Conservation (phyloP, 2,888 invertebrate genomes). For the Heliconius ethilla region DNA sequence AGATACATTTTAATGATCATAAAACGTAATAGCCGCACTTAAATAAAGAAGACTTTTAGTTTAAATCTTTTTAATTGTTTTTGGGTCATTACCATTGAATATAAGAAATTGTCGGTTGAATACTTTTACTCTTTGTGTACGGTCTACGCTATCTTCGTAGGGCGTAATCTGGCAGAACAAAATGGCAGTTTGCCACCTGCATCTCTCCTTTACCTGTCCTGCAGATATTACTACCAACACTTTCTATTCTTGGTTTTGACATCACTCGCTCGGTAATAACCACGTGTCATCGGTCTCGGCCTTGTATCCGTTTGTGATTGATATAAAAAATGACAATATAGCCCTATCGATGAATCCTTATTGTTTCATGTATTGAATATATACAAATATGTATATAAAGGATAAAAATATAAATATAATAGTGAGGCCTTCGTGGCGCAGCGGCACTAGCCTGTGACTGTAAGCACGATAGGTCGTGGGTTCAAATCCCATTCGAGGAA, state of each 20-base stretch:
- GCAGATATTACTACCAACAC: constrained; percentile 50
- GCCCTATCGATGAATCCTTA: neutral
- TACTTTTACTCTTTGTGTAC: constrained; percentile 13
- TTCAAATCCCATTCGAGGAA: no score
- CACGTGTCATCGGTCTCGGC: constrained; percentile 47
- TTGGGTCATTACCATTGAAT: neutral
- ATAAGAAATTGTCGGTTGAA: neutral
- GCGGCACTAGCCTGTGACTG: no score
- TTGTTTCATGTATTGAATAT: neutral
- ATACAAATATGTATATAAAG: neutral
- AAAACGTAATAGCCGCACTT: constrained; percentile 9
- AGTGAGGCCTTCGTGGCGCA: neutral
- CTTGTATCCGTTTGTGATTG: constrained; percentile 29
- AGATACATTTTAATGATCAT: neutral
- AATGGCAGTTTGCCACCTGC: constrained; percentile 52
- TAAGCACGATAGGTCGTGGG: no score
- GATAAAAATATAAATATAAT: neutral
- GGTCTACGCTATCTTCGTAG: constrained; percentile 30
- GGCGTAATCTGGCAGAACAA: constrained; percentile 41
- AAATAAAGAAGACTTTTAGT: neutral
- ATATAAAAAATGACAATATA: neutral
- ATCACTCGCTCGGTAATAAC: constrained; percentile 68
- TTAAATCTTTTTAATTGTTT: neutral
- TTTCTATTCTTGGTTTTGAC: constrained; percentile 67
- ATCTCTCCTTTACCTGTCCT: constrained; percentile 59